Conservation (phyloP, 2,113 vertebrate genomes). For the Corvus cornix region DNA sequence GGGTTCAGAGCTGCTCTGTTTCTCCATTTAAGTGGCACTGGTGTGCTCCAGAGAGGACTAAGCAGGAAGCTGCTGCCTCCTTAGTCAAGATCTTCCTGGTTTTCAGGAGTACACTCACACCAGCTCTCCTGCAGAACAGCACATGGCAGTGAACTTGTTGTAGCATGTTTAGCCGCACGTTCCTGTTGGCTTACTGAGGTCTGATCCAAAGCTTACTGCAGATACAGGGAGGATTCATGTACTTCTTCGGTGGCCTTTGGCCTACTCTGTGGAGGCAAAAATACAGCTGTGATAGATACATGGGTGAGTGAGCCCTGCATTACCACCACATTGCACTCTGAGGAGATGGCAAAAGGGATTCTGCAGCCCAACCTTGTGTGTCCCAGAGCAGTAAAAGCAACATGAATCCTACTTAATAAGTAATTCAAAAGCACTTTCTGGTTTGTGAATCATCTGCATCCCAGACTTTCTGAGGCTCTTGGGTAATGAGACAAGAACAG, state of each 20-base stretch:
- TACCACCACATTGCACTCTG: background rate
- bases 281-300: background rate
- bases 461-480: background rate
- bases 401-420: background rate
- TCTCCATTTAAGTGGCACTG: background rate
- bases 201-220: background rate
- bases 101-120: background rate
- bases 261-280: background rate
- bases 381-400: background rate
- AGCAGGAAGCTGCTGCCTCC: background rate
- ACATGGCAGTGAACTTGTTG: background rate
- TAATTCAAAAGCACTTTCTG: slow-evolving; percentile 3
- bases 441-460: slow-evolving; percentile 6
- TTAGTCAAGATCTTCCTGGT: background rate
- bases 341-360: background rate
- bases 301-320: background rate
- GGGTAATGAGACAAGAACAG: background rate
- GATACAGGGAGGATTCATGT: background rate
- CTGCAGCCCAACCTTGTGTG: background rate
- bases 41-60: background rate
- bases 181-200: background rate
- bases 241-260: background rate
- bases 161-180: background rate
- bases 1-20: background rate
- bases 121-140: background rate